Percentiles rank a stretch among this genome's conserved stretches.
Evolutionary conservation across 1,140 invertebrate genomes (phyloP).

Genomic region (Drosophila sucinea): DNA sequence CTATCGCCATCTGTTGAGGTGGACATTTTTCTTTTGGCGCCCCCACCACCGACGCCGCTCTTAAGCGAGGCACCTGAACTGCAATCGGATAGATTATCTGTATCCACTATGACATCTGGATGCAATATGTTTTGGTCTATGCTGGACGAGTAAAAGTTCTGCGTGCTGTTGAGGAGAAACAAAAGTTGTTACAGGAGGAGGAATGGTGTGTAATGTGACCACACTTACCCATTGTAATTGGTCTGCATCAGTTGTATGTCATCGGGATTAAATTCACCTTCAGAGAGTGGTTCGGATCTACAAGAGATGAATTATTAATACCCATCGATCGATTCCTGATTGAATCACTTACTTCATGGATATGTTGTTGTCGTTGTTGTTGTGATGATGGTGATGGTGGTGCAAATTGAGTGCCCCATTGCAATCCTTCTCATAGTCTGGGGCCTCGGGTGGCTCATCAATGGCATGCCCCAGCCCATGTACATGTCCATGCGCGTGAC

Average conservation of each 20-base stretch:
- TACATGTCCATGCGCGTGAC: slow-evolving; percentile 26
- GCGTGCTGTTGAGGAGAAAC: slow-evolving; percentile 44
- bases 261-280: slow-evolving; percentile 80
- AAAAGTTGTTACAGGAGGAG: too few species aligned
- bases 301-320: neutral
- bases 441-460: slow-evolving; percentile 54
- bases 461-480: slow-evolving; percentile 17
- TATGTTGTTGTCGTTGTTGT: slow-evolving; percentile 71
- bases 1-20: slow-evolving; percentile 80
- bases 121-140: slow-evolving; percentile 77
- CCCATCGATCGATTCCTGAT: neutral
- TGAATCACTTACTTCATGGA: slow-evolving; percentile 76
- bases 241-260: slow-evolving; percentile 80
- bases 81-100: slow-evolving; percentile 79
- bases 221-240: slow-evolving; percentile 78
- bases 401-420: slow-evolving; percentile 75
- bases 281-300: slow-evolving; percentile 77
- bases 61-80: slow-evolving; percentile 67
- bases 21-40: slow-evolving; percentile 69
- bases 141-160: slow-evolving; percentile 75
- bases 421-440: slow-evolving; percentile 74
- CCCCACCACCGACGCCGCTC: slow-evolving; percentile 32
- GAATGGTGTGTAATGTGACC: too few species aligned
- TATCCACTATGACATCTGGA: slow-evolving; percentile 81
- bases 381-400: slow-evolving; percentile 41